These are phyloP conservation scores for Troides helena DNA, from an alignment of 2,888 invertebrate genomes.

Conservation along the genomic window DNA sequence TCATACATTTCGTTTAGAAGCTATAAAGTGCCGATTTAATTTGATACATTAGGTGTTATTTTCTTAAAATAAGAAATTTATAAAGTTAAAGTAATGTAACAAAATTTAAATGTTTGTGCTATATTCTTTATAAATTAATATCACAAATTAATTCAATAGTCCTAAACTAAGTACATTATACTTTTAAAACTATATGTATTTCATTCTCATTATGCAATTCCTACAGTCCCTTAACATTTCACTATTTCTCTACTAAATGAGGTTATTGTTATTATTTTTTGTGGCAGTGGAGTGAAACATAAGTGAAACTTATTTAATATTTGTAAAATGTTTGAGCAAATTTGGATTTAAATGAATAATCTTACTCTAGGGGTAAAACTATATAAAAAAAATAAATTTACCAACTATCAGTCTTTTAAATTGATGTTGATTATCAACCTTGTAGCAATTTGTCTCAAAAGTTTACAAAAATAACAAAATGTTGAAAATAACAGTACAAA, in stretches of 20 bases:
- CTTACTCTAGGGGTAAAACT: conserved; percentile 79
- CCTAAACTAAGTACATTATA: conserved; percentile 12
- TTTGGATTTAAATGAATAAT: conserved; percentile 72
- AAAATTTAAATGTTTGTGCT: conserved; percentile 16
- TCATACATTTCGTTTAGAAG: conserved; percentile 1
- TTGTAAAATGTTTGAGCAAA: conserved; percentile 71
- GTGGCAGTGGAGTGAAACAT: conserved; percentile 59
- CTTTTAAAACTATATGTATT: conserved; percentile 11
- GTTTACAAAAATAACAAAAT: conserved; percentile 66
- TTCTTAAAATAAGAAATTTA: conserved; percentile 6
- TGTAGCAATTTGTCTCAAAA: conserved; percentile 77
- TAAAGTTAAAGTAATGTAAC: neutral
- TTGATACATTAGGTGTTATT: conserved; percentile 16
- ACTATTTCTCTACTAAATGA: conserved; percentile 34
- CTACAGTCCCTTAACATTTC: conserved; percentile 37
- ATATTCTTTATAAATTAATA: conserved; percentile 8
- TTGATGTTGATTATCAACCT: conserved; percentile 79
- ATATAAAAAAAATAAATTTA: conserved; percentile 76
- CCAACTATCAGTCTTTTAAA: conserved; percentile 82
- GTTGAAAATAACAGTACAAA: conserved; percentile 33
- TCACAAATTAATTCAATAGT: conserved; percentile 19
- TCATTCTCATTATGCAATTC: conserved; percentile 39
- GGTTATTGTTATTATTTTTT: conserved; percentile 33
- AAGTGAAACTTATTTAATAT: conserved; percentile 46
- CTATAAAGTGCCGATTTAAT: conserved; percentile 21